Base-by-base conservation (phyloP, 2,113 vertebrate species). In the Prunella himalayana region DNA sequence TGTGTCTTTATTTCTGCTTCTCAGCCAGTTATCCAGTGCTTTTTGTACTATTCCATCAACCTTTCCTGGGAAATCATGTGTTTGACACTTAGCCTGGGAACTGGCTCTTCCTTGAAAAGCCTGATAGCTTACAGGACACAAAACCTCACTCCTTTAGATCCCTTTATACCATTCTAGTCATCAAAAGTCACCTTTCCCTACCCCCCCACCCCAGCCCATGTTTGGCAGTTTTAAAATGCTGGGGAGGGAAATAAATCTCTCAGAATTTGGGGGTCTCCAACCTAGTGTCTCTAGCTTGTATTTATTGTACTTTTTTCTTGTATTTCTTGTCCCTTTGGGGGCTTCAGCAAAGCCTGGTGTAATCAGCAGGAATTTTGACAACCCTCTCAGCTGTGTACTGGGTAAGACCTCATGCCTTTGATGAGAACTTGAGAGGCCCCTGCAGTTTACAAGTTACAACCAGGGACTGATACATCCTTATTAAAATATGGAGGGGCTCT, bases 151-250 rank as follows among this genome's bases (percentile, higher is more conserved):
- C 24, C 11, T 42, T 45, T 80, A 50, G 11, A 50, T 73, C 50
- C 27, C 39, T 63, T 80, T 69, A 21, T 80, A 50, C 28, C 2
- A 2, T 49, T 88, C 24, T 22, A 42, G 53, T 65, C 4, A 45
- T 31, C 53, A 75, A 65, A 88, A 39, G 9, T 69, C 35, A 65
- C n/a, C 45, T 82, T 83, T 84, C 13, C 18, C 2, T 4, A 2
- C 3, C 6, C 15, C 15, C 0, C 3, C 2, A 22, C 11, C 2
- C 4, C 1, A 2, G n/a, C n/a, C 5, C 25, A 54, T 11, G 3
- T 63, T 47, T 61, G 33, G 9, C 49, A 41, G 33, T 64, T 41
- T 77, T 23, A 44, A 53, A 81, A 59, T n/a, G 30, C 72, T 68
- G 7, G 6, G 54, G 18, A 50, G 12, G 70, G 21, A 66, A 88